phyloP scores from a whole-genome alignment of 2,888 invertebrate species.

The Physocephala rufipes region DNA sequence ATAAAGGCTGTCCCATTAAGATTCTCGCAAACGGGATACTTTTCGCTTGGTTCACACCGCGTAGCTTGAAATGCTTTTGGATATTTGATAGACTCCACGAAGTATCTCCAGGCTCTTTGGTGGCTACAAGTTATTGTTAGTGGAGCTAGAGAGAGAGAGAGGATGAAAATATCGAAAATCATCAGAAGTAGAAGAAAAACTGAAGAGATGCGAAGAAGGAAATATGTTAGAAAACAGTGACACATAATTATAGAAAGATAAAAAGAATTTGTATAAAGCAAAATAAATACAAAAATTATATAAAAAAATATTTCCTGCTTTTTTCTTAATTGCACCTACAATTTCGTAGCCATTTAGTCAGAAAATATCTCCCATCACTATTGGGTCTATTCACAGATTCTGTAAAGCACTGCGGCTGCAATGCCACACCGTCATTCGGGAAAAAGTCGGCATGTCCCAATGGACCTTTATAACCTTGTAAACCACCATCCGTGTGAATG shows the following conservation, averaged over 20 bases:
- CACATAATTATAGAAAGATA: too few species aligned
- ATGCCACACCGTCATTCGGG: slow-evolving; percentile 75
- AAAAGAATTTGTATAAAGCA: too few species aligned
- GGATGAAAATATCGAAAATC: not conserved
- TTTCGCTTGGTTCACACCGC: slow-evolving; percentile 68
- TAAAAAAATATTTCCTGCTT: too few species aligned
- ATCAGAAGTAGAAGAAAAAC: not conserved
- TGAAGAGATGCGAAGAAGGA: not conserved
- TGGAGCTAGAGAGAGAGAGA: slow-evolving; percentile 67
- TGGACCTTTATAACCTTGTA: slow-evolving; percentile 74
- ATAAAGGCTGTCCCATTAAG: slow-evolving; percentile 69
- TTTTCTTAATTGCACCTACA: too few species aligned
- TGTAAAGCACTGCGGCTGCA: slow-evolving; percentile 77
- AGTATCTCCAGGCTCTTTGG: slow-evolving; percentile 79
- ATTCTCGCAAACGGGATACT: slow-evolving; percentile 59
- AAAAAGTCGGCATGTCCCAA: slow-evolving; percentile 81
- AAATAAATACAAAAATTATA: too few species aligned
- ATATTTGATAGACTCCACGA: slow-evolving; percentile 76
- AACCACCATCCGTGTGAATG: slow-evolving; percentile 77
- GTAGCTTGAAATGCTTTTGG: slow-evolving; percentile 76
- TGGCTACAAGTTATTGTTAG: slow-evolving; percentile 73
- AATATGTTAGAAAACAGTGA: too few species aligned
- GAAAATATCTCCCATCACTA: too few species aligned
- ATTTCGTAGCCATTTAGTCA: too few species aligned
- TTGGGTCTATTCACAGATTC: slow-evolving; percentile 66